Conservation (phyloP, 2,797 vertebrate genomes). For the Merluccius polli region DNA sequence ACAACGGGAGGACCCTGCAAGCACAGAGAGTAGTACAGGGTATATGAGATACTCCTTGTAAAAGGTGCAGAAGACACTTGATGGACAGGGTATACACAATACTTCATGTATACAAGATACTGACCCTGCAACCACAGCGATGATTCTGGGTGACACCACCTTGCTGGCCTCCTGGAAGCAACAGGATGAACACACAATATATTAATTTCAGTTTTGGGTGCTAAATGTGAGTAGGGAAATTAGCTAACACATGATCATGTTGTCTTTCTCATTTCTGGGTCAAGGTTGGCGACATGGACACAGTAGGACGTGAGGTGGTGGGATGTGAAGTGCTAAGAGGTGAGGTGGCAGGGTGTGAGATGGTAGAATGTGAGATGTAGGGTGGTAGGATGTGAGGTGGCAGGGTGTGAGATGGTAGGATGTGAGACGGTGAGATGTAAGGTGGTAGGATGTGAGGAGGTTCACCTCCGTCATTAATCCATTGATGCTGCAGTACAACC, state of each 20-base stretch:
- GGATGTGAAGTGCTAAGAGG: background rate
- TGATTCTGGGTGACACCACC: background rate
- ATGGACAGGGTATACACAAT: background rate
- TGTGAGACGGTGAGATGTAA: background rate
- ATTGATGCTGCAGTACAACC: conserved; percentile 62
- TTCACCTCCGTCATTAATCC: conserved; percentile 68
- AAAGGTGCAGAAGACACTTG: background rate
- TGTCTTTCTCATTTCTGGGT: background rate
- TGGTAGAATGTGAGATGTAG: background rate
- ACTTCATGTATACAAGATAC: background rate
- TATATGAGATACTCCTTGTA: background rate
- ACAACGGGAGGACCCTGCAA: conserved; percentile 75
- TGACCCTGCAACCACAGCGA: background rate
- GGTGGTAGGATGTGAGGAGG: background rate
- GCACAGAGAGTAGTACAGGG: conserved; percentile 4
- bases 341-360: background rate
- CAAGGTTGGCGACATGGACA: background rate
- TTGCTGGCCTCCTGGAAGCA: background rate
- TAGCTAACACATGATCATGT: background rate
- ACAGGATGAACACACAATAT: background rate
- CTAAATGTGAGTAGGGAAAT: background rate
- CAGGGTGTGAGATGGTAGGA: background rate
- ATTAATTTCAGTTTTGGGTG: background rate
- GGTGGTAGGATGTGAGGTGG: background rate
- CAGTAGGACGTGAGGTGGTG: background rate